Conservation (phyloP, 2,797 vertebrate species). For the Jordanella pulchra region DNA sequence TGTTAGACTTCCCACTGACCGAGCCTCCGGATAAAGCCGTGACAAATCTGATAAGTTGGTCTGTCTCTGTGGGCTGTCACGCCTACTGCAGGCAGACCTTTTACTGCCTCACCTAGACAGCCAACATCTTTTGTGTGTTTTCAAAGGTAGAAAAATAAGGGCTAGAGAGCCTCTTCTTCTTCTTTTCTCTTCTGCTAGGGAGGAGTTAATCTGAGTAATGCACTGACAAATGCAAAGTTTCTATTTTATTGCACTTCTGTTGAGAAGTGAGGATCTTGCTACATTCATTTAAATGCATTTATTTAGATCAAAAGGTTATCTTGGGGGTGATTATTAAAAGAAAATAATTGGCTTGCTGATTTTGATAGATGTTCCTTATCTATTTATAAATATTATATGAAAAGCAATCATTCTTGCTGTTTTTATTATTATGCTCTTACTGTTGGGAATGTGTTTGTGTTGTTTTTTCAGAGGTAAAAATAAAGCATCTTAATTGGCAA, state of each 20-base stretch:
- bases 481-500: neutral
- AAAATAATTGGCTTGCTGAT: neutral
- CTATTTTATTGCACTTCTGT: slow-evolving; percentile 12
- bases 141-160: slow-evolving; percentile 10
- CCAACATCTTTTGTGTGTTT: neutral
- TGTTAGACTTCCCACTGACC: slow-evolving; percentile 21
- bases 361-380: neutral
- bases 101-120: slow-evolving; percentile 28
- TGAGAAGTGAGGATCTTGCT: slow-evolving; percentile 3
- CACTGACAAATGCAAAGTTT: slow-evolving; percentile 10
- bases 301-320: neutral
- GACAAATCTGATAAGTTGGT: slow-evolving; percentile 33
- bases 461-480: neutral
- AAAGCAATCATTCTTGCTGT: neutral
- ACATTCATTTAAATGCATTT: neutral
- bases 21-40: slow-evolving; percentile 37
- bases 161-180: slow-evolving; percentile 21
- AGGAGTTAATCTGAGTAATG: slow-evolving; percentile 32
- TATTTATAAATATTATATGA: neutral
- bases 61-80: slow-evolving; percentile 29
- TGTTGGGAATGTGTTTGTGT: neutral
- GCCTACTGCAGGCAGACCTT: slow-evolving; percentile 23
- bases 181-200: slow-evolving; percentile 12
- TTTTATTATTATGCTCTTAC: neutral
- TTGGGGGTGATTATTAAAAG: slow-evolving; percentile 6